phyloP scores from a whole-genome alignment of 92 coral and sea anemone species.

The Parazoanthus atlanticus region DNA sequence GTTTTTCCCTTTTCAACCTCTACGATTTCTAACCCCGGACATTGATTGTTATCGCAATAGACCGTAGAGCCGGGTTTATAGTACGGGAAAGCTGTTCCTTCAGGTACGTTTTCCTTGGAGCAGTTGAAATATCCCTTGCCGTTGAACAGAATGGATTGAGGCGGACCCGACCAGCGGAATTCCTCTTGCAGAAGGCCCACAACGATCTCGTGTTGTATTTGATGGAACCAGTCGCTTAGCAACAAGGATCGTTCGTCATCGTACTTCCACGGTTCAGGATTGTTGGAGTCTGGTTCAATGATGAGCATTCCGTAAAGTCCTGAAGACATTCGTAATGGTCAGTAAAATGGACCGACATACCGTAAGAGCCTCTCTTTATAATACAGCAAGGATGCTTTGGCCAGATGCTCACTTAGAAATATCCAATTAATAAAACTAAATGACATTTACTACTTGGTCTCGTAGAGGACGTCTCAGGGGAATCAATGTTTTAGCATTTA shows the following conservation, averaged over 20 bases:
- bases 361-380: too few species aligned
- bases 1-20: conserved; percentile 48
- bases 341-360: too few species aligned
- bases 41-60: background rate
- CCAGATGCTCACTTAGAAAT: too few species aligned
- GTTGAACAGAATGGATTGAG: conserved; percentile 29
- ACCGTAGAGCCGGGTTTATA: conserved; percentile 26
- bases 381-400: too few species aligned
- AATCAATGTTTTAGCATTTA: background rate
- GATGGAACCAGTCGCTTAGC: conserved; percentile 57
- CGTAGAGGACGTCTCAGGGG: too few species aligned
- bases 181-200: conserved; percentile 37
- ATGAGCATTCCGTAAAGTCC: conserved; percentile 47
- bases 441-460: too few species aligned
- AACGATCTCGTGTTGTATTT: conserved; percentile 43
- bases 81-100: conserved; percentile 35
- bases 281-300: conserved; percentile 18
- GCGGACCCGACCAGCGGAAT: conserved; percentile 49
- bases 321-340: background rate
- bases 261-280: conserved; percentile 30
- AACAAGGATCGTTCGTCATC: conserved; percentile 47
- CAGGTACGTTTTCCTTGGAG: conserved; percentile 21
- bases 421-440: too few species aligned
- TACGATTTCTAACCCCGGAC: conserved; percentile 41
- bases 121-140: conserved; percentile 43